Evolutionary conservation across 2,113 vertebrate genomes (phyloP).

Genomic region (Phalacrocorax brasilianus): DNA sequence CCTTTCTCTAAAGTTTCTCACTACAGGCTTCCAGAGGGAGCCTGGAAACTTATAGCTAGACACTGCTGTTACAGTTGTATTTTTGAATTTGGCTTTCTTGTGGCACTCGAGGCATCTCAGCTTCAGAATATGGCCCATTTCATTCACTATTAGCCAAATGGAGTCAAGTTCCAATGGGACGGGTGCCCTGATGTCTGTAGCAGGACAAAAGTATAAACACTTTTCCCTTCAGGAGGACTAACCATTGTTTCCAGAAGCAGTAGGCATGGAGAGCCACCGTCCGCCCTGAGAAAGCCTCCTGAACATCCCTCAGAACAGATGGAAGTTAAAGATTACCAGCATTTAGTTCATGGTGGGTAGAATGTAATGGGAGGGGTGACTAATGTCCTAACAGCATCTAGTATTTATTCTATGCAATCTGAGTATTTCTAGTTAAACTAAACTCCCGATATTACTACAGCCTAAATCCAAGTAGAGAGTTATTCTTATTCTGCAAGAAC

Average conservation of each 20-base stretch:
- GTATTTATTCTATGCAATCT: neutral
- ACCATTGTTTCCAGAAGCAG: neutral
- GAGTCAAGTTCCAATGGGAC: neutral
- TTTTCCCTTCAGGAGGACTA: neutral
- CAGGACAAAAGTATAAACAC: neutral
- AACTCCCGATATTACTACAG: neutral
- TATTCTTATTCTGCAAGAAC: conserved; percentile 45
- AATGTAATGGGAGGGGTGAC: neutral
- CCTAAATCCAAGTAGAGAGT: conserved; percentile 3
- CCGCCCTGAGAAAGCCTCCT: neutral
- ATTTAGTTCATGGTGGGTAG: neutral
- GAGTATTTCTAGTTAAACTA: neutral
- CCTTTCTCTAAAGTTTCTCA: neutral
- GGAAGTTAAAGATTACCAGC: neutral
- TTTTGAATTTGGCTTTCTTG: neutral
- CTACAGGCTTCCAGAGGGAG: neutral
- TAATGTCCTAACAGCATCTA: neutral
- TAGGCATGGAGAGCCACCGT: neutral
- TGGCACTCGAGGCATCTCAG: neutral
- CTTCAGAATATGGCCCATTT: neutral
- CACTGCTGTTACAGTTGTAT: neutral
- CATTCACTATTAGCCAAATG: neutral
- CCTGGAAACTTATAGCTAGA: neutral
- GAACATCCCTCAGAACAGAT: neutral
- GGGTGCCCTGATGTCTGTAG: neutral